phyloP scores from a whole-genome alignment of 2,113 vertebrate genomes.

The Ceuthmochares aereus region DNA sequence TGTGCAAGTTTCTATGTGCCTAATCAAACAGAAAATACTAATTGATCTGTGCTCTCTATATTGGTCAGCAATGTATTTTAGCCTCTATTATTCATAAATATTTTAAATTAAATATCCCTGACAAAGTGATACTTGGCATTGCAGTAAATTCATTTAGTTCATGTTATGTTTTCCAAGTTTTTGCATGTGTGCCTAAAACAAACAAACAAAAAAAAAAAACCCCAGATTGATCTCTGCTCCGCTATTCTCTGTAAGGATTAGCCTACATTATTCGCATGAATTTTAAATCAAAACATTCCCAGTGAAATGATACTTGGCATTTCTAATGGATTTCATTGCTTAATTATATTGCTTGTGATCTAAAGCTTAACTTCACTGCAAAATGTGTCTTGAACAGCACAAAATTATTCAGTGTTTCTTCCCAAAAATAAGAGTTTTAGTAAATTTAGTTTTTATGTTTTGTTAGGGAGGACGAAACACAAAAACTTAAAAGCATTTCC shows the following conservation, averaged over 20 bases:
- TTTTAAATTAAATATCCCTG: neutral
- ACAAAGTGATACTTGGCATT: slow-evolving; percentile 3
- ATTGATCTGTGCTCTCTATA: neutral
- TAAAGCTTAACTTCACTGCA: neutral
- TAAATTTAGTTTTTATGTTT: slow-evolving; percentile 6
- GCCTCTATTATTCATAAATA: neutral
- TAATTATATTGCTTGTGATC: slow-evolving; percentile 24
- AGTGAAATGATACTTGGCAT: slow-evolving; percentile 19
- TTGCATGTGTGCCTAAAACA: slow-evolving; percentile 35
- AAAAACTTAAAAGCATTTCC: slow-evolving; percentile 1
- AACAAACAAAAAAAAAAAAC: neutral
- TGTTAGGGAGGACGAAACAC: slow-evolving; percentile 8
- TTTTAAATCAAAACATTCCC: slow-evolving; percentile 12
- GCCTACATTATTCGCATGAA: neutral
- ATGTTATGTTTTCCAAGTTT: slow-evolving; percentile 54
- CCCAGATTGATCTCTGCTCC: slow-evolving; percentile 9
- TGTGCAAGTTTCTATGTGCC: slow-evolving; percentile 17
- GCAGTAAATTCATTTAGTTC: slow-evolving; percentile 1
- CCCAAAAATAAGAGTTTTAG: slow-evolving; percentile 19
- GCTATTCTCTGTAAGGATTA: slow-evolving; percentile 35
- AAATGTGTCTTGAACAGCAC: neutral
- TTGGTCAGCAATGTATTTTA: neutral
- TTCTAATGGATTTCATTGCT: slow-evolving; percentile 49
- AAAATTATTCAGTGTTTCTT: slow-evolving; percentile 33
- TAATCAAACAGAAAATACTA: neutral